Base-by-base conservation (phyloP, 2,888 invertebrate species). In the Xestia c-nigrum region DNA sequence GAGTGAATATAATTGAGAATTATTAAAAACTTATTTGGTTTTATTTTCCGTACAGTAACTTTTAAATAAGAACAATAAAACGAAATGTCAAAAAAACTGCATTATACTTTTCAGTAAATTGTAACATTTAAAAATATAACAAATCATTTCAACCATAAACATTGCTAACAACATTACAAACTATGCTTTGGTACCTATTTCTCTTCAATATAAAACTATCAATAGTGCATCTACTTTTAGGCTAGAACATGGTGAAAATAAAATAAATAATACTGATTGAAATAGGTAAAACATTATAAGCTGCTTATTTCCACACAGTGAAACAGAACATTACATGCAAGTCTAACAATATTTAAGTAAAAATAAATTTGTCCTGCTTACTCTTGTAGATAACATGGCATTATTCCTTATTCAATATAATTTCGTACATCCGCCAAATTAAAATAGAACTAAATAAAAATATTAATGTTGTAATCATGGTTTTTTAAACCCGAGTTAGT, bases 1-100 rank as follows among this genome's bases (percentile, higher is more conserved):
- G 93, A 94, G 95, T 95, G 95, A 94, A 94, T 95, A 96, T 94
- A 94, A 96, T 94, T 94, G 95, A 96, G 93, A 94, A 92, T 93
- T 93, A 94, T 94, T 95, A 91, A 92, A 92, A 84, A 31, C 43
- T 59, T 89, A 83, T 85, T 82, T 87, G n/a, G 84, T 87, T 82
- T 91, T 88, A 91, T 87, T 85, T 79, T 47, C 72, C 76, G 65
- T 12, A 0, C 16, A 10, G 9, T 3, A 1, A 40, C 40, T 10
- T 38, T 59, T 12, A 50, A 50, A 65, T 31, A 3, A 43, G 19
- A 82, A n/a, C 21, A 78, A 85, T 71, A 72, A 84, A 83, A 86
- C 83, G 81, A 85, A 73, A 73, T 57, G 38, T 69, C 31, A 16
- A 43, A 61, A 79, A 59, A 80, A 52, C 69, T 79, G 78, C 64